Percentiles rank a stretch among this genome's conserved stretches.
Conservation (phyloP, 2,888 invertebrate genomes). For the Macaria liturata region DNA sequence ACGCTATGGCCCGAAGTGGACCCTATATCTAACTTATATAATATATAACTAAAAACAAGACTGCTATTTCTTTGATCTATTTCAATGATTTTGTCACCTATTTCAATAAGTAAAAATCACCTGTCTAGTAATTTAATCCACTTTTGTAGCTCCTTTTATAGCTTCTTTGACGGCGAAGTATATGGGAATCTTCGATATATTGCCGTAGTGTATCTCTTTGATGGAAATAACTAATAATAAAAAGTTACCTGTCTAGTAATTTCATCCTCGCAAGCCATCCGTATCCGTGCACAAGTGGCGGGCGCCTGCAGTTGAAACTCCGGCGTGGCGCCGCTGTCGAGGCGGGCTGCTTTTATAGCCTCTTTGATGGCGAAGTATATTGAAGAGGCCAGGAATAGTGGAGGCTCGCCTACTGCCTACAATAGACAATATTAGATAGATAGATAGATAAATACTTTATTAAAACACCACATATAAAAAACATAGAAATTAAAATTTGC, state of each 20-base stretch:
- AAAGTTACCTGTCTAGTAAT: conserved; percentile 87
- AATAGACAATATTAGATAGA: conserved; percentile 43
- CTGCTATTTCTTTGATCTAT: no score
- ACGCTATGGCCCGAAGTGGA: no score
- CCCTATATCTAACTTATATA: no score
- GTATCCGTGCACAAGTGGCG: conserved; percentile 93
- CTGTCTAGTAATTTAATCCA: no score
- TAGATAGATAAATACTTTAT: no score
- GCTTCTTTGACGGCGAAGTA: conserved; percentile 96
- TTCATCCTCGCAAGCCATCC: conserved; percentile 94
- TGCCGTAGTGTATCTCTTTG: no score
- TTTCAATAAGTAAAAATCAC: no score
- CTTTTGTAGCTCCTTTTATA: conserved; percentile 85
- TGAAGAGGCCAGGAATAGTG: conserved; percentile 93
- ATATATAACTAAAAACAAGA: no score
- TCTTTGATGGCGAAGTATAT: conserved; percentile 94
- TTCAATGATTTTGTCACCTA: no score
- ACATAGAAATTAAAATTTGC: no score
- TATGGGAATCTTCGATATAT: conserved; percentile 74
- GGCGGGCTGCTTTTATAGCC: conserved; percentile 90
- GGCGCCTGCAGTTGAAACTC: conserved; percentile 90
- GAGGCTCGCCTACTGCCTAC: conserved; percentile 97
- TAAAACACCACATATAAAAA: no score
- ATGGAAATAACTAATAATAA: not conserved
- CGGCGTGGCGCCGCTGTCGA: conserved; percentile 83